A percentile compares a stretch with the other conserved stretches of the same genome.
phyloP scores from a whole-genome alignment of 2,888 invertebrate genomes.

The Entomobrya multifasciata region DNA sequence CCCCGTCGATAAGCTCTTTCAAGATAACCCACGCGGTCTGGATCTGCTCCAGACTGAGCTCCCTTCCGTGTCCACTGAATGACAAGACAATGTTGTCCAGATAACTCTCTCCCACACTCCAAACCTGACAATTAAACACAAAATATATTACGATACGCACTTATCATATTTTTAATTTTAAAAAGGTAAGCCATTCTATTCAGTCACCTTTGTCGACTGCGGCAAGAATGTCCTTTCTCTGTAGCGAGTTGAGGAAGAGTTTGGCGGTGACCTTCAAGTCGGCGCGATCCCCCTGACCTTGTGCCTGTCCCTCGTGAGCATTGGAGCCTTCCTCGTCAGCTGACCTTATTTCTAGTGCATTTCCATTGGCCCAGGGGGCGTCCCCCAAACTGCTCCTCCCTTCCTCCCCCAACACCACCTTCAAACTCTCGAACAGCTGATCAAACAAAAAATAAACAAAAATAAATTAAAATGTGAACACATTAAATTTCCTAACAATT shows the following conservation, averaged over 20 bases:
- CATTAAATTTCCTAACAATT: background rate
- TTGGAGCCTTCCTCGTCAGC: no score
- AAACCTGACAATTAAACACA: conserved; percentile 62
- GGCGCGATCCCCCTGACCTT: conserved; percentile 87
- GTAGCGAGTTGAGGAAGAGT: conserved; percentile 89
- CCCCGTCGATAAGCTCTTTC: conserved; percentile 86
- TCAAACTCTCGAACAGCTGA: conserved; percentile 78
- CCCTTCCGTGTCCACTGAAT: conserved; percentile 82
- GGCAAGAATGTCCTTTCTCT: conserved; percentile 85
- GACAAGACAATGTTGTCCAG: conserved; percentile 93
- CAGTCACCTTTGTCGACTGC: conserved; percentile 87
- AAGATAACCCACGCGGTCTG: conserved; percentile 89
- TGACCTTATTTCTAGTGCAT: conserved; percentile 66
- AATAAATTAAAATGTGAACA: conserved; percentile 8
- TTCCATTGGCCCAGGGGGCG: no score
- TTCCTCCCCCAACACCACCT: no score
- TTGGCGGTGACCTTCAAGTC: conserved; percentile 93
- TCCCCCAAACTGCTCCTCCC: no score
- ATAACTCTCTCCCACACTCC: conserved; percentile 80
- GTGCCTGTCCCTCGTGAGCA: no score
- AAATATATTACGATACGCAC: background rate
- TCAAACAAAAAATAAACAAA: background rate
- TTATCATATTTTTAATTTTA: conserved; percentile 31
- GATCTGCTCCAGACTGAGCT: conserved; percentile 84
- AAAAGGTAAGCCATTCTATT: no score